Conservation (phyloP, 2,888 invertebrate genomes). For the Caenorhabditis sulstoni region DNA sequence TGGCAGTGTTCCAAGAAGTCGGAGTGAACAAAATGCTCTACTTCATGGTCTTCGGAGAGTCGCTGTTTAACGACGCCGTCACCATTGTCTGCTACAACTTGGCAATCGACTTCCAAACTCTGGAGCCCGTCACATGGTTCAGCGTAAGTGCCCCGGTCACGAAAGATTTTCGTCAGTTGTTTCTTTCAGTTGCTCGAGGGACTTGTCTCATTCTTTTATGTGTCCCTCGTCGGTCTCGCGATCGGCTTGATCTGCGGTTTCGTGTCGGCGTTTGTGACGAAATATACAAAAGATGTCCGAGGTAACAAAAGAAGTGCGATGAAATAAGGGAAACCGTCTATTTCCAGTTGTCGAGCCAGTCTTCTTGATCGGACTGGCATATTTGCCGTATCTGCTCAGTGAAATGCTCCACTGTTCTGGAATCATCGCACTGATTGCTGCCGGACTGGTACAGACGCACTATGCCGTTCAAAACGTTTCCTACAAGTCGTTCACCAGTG, state of each 20-base stretch:
- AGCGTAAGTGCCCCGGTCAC: constrained; percentile 69
- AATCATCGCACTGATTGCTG: constrained; percentile 84
- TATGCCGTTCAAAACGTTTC: constrained; percentile 84
- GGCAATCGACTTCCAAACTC: constrained; percentile 82
- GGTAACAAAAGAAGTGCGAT: constrained; percentile 57
- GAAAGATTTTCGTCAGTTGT: not conserved
- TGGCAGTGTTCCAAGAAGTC: constrained; percentile 81
- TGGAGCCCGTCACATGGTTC: constrained; percentile 71
- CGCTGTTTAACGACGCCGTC: constrained; percentile 84
- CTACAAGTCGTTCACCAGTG: constrained; percentile 83
- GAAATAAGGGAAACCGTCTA: not conserved
- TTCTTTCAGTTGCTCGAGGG: constrained; percentile 81
- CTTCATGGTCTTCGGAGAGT: constrained; percentile 84
- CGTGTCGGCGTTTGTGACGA: constrained; percentile 82
- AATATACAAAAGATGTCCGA: constrained; percentile 79
- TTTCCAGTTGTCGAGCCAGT: constrained; percentile 83
- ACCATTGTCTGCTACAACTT: constrained; percentile 84
- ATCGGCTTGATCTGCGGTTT: constrained; percentile 83
- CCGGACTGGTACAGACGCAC: constrained; percentile 83
- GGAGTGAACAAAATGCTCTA: constrained; percentile 84
- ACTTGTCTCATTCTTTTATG: constrained; percentile 83
- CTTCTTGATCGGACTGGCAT: constrained; percentile 83
- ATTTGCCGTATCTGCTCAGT: constrained; percentile 83
- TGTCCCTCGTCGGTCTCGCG: constrained; percentile 82
- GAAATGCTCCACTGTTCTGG: constrained; percentile 84